Evolutionary conservation across 1,140 invertebrate genomes (phyloP).

Genomic region (Scylla paramamosain): DNA sequence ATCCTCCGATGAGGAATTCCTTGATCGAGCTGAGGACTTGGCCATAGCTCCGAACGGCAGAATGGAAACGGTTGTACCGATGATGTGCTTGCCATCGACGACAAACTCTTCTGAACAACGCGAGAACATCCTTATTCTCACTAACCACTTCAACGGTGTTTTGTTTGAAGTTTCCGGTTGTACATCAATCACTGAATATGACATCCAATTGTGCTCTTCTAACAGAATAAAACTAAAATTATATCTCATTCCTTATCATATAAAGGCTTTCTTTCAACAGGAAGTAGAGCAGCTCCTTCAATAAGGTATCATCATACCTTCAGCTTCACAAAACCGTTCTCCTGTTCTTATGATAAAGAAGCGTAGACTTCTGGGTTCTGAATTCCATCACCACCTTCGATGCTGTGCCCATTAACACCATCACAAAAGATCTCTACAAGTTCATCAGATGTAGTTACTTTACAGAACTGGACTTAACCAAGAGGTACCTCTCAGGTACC

Average conservation of each 20-base stretch:
- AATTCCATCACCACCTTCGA: constrained; percentile 50
- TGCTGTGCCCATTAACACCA: constrained; percentile 30
- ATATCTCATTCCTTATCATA: constrained; percentile 24
- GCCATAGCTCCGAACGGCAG: too few relatives aligned
- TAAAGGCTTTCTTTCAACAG: constrained; percentile 14
- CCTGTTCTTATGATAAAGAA: constrained; percentile 55
- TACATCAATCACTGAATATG: not conserved
- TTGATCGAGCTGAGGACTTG: too few relatives aligned
- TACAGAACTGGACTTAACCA: constrained; percentile 58
- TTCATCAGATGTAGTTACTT: constrained; percentile 33
- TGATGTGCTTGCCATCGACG: not conserved
- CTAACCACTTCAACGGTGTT: not conserved
- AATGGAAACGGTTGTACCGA: too few relatives aligned
- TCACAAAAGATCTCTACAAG: constrained; percentile 55
- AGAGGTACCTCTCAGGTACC: constrained; percentile 41
- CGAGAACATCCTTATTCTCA: not conserved
- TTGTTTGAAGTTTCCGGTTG: constrained; percentile 8
- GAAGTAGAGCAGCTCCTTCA: not conserved
- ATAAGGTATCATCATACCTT: constrained; percentile 38
- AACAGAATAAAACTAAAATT: not conserved
- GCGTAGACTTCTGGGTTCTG: constrained; percentile 39
- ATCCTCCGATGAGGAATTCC: too few relatives aligned
- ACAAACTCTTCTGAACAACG: not conserved
- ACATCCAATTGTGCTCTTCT: not conserved
- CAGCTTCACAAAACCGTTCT: constrained; percentile 18